Base-by-base conservation (phyloP, 1,140 invertebrate species). In the Drosophila nebulosa region DNA sequence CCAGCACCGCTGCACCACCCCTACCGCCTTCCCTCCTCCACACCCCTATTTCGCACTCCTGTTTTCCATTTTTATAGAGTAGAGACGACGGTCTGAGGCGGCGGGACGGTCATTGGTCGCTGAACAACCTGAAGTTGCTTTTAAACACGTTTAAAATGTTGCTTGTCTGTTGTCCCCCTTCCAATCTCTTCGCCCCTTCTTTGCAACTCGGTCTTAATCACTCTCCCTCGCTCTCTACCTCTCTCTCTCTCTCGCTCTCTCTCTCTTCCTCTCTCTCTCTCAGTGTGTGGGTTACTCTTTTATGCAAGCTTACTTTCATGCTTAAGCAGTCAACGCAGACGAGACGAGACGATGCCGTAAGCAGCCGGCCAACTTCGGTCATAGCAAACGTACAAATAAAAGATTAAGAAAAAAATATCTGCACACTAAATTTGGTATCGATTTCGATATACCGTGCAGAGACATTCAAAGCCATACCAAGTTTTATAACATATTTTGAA, bases 331-430 rank as follows among this genome's bases (percentile, higher is more conserved):
- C 62, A 63, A 71, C 71, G 73, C 67, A 67, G 60, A 46, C 73
- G 32, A 30, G 27, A 30, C 27, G 6, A 74, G 64, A 42, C 64
- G 78, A 86, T 85, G 81, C 83, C 83, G 81, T 85, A 85, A 85
- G 81, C 78, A 57, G 59, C 52, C 69, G 55, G 62, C 52, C 73
- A 52, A 85, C 74, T 86, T 90, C 78, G 85, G 83, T 79, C 79
- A 88, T 79, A 88, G 70, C 69, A 69, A 59, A n/a, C n/a, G n/a
- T n/a, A n/a, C n/a, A n/a, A n/a, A n/a, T n/a, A n/a, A n/a, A n/a
- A 70, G 64, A 60, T 60, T 68, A 62, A 22, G 12, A 2, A 53
- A 32, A 60, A 60, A 55, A 26, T 52, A 53, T 32, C 32, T 70
- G 61, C 32, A 32, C 30, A 9, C 39, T 42, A 7, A 18, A 18